Base-by-base conservation (phyloP, 2,888 invertebrate genomes). In the Sycophila texana region DNA sequence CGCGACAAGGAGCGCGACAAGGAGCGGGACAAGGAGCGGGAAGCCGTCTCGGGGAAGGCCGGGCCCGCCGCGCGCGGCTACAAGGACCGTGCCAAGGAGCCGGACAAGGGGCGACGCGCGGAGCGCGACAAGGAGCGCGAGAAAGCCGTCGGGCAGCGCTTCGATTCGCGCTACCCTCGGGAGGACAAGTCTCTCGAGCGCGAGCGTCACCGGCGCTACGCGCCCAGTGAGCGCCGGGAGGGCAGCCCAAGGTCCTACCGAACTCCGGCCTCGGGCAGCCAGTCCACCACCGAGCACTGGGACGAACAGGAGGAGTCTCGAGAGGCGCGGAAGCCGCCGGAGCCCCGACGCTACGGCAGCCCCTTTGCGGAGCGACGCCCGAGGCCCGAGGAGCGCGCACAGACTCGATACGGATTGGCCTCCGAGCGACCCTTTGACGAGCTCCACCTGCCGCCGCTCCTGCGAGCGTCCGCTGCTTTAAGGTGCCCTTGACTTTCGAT, bases 361-460 rank as follows among this genome's bases (percentile, higher is more conserved):
- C 91, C 92, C 0, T 92, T 91, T 76, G 91, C 91, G 39, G 88
- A 89, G 14, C 85, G 91, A 82, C 87, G 88, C 3, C 20, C 51
- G 26, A n/a, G 67, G 22, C 26, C 12, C 4, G 91, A 92, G 1
- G 91, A 91, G 18, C 86, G 91, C n/a, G 85, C 90, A 4, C 86
- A 86, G 30, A 83, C 88, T 10, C 84, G 90, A n/a, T 89, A 89
- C 49, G 47, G 63, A 18, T 86, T n/a, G 83, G 85, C 12, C 84
- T 84, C 12, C 84, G 70, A 58, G 1, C 39, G 57, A 10, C 77
- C 77, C 14, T 83, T 84, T 55, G 82, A 83, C 20, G 83, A 81
- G 55, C 77, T 63, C 39, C 84, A 87, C 16, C 86, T 61, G 66
- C 86, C 1, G 84, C 84, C 2, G 89, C 88, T 18, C 79, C 55